Percentiles rank a stretch among this genome's conserved stretches.
Conservation (phyloP, 2,113 vertebrate species). For the Tetrax tetrax region DNA sequence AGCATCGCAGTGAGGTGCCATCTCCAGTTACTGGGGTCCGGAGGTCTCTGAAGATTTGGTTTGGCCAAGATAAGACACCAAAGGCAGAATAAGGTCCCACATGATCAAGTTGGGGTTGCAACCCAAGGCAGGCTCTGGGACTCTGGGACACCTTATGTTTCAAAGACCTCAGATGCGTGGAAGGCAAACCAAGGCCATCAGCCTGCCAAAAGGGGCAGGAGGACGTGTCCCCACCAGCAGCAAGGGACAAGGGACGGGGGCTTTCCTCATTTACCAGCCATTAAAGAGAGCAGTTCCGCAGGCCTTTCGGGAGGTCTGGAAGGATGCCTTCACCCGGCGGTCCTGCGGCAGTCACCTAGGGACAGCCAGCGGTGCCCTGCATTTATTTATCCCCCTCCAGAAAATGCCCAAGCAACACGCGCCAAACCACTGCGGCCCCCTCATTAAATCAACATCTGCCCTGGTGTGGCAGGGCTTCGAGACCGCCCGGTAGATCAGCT, state of each 20-base stretch:
- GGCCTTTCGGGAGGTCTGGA: not conserved
- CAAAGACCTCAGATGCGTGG: fast-evolving
- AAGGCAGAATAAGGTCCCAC: not conserved
- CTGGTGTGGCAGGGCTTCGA: not conserved
- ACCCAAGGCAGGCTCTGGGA: not conserved
- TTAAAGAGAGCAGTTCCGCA: not conserved
- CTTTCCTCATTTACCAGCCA: not conserved
- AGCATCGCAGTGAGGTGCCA: not conserved
- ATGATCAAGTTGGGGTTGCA: not conserved
- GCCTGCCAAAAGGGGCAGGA: not conserved
- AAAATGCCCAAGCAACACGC: not conserved
- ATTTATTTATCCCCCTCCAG: not conserved
- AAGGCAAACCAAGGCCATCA: not conserved
- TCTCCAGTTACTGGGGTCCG: not conserved
- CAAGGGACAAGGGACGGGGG: not conserved
- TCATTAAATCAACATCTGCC: not conserved
- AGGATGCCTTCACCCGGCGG: not conserved
- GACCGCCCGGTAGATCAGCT: fast-evolving
- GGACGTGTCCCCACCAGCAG: not conserved
- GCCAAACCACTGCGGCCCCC: not conserved
- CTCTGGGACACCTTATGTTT: not conserved
- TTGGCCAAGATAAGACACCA: not conserved
- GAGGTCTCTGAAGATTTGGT: not conserved
- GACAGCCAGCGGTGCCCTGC: not conserved
- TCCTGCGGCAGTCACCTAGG: not conserved